A percentile compares a stretch with the other conserved stretches of the same genome.
phyloP scores from a whole-genome alignment of 2,113 vertebrate species.

The Neotragus moschatus region DNA sequence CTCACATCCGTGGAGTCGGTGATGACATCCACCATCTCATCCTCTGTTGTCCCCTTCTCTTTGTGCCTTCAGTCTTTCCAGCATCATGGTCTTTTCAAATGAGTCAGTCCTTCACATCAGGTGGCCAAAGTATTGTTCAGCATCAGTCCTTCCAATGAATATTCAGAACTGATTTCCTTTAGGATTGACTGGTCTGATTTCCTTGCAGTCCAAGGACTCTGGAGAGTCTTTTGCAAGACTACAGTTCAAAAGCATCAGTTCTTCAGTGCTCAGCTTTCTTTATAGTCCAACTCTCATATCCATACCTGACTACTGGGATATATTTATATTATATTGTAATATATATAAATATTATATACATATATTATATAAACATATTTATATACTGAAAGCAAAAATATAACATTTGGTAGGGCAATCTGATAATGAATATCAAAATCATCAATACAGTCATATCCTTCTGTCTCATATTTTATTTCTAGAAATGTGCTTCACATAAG shows the following conservation, averaged over 20 bases:
- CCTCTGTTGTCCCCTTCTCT: neutral
- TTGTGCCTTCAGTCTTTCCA: neutral
- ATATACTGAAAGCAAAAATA: neutral
- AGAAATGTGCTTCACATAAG: neutral
- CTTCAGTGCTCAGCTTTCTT: neutral
- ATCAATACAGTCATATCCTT: neutral
- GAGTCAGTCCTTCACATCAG: neutral
- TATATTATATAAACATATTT: neutral
- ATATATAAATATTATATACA: neutral
- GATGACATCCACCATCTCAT: neutral
- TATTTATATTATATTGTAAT: neutral
- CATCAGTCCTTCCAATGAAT: neutral
- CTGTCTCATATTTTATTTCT: neutral
- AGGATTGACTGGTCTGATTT: neutral
- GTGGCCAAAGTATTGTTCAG: neutral
- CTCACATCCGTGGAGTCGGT: neutral
- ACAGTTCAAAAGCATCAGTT: neutral
- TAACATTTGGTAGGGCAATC: neutral
- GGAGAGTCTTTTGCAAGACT: neutral
- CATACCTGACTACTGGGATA: neutral
- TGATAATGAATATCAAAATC: neutral
- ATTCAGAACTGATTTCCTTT: neutral
- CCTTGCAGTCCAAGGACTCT: neutral
- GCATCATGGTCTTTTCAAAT: neutral
- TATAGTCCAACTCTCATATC: neutral